Evolutionary conservation across 1,140 invertebrate genomes (phyloP).

Genomic region (Pteromalus puparum): DNA sequence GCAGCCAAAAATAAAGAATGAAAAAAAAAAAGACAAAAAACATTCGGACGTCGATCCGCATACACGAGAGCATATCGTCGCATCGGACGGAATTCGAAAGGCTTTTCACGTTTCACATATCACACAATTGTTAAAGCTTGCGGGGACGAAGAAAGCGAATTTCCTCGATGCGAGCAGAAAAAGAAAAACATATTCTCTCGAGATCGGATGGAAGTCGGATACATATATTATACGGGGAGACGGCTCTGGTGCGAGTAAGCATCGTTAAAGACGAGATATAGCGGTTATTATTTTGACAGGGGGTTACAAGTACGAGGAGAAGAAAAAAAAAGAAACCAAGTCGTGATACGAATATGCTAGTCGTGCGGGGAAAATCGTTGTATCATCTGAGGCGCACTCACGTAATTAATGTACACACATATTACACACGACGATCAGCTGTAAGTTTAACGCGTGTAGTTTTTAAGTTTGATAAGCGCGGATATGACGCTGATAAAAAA

Average conservation of each 20-base stretch:
- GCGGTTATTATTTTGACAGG: slow-evolving; percentile 9
- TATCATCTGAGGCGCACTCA: slow-evolving; percentile 26
- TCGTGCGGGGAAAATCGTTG: slow-evolving; percentile 33
- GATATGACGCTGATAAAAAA: neutral
- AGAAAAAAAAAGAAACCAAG: too few species aligned
- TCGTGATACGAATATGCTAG: slow-evolving; percentile 50
- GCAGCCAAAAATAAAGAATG: neutral
- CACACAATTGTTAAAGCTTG: slow-evolving; percentile 48
- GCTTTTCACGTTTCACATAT: slow-evolving; percentile 49
- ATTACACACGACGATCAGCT: neutral
- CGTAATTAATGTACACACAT: slow-evolving; percentile 38
- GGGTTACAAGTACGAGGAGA: neutral
- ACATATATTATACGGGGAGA: neutral
- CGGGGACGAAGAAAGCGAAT: slow-evolving; percentile 32
- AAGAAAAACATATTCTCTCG: neutral
- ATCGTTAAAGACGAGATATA: neutral
- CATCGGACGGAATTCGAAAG: neutral
- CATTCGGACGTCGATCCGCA: neutral
- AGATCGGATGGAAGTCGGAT: neutral
- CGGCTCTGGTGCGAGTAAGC: neutral
- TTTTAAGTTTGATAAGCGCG: slow-evolving; percentile 7
- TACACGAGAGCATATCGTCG: neutral
- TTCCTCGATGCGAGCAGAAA: neutral
- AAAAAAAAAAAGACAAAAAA: neutral
- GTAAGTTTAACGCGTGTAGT: slow-evolving; percentile 24